Evolutionary conservation across 2,113 vertebrate species (phyloP), one percentile per base, ranked within the genome.

Genomic region (Echinops telfairi): DNA sequence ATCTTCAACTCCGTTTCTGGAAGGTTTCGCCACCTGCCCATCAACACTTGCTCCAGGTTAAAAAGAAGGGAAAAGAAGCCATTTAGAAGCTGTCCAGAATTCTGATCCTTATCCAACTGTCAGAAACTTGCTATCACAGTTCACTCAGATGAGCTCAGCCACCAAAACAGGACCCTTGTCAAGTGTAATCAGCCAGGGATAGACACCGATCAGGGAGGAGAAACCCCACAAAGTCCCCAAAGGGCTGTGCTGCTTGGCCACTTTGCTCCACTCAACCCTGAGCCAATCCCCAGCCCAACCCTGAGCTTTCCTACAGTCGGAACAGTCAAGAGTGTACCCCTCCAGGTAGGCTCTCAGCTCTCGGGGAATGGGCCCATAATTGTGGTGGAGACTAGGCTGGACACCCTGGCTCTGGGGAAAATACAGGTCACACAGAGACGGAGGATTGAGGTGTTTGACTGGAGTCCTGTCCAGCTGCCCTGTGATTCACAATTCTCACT

Each of bases 21-120:
- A 9, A 58, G 47, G 1, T 33, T 27, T 47, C 1, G 3, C 38
- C 12, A 4, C 19, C 62, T n/a, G 8, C 27, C 4, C 6, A 33
- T 40, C 40, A 38, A 12, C 6, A 31, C 78, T 68, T n/a, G 0
- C 4, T 58, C 38, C 16, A 6, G 8, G 47, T 93, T 70, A 23
- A 27, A 82, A 33, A 43, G 17, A 33, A 73, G 25, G 68, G 57
- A 57, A 89, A 75, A 75, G 62, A 82, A 83, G n/a, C 91, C 86
- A 73, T 83, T 92, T 58, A 86, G 83, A 83, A 83, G 75, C 43
- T 77, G 83, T 86, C 70, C 29, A 88, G 89, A 90, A 66, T 71
- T 91, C 78, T 60, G 76, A 96, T 90, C 89, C 71, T 1, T 71
- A 62, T 76, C 81, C 53, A 75, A 60, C 14, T 60, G 19, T 62